These are phyloP conservation scores for Listronotus oregonensis DNA, from an alignment of 1,140 invertebrate genomes.

Conservation along the genomic window DNA sequence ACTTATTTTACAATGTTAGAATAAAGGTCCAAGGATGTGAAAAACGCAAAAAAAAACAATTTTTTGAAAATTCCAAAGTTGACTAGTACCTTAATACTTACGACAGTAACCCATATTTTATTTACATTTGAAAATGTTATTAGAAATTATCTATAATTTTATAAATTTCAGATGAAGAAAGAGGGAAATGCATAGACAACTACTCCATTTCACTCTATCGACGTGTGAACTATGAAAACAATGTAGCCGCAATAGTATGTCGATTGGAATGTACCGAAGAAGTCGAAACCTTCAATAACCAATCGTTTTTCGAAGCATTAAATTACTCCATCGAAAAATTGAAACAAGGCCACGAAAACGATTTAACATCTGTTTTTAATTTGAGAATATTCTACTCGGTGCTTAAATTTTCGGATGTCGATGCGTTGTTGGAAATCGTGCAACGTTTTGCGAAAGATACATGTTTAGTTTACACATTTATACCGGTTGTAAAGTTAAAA, in stretches of 20 bases:
- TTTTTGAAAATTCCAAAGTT: no score
- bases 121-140: no score
- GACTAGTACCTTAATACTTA: no score
- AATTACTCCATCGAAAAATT: constrained; percentile 76
- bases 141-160: constrained; percentile 10
- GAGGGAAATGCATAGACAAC: constrained; percentile 79
- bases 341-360: constrained; percentile 66
- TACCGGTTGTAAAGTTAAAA: constrained; percentile 78
- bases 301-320: constrained; percentile 69
- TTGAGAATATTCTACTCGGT: constrained; percentile 78
- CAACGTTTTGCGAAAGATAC: constrained; percentile 55
- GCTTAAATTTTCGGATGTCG: constrained; percentile 60
- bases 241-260: constrained; percentile 81
- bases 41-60: no score
- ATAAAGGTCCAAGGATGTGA: no score
- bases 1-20: no score
- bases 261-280: constrained; percentile 68
- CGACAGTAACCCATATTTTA: no score
- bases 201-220: constrained; percentile 80
- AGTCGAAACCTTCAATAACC: constrained; percentile 60
- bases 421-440: constrained; percentile 61
- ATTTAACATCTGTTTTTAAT: constrained; percentile 65
- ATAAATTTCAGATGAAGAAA: constrained; percentile 78
- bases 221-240: constrained; percentile 87
- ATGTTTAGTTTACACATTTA: constrained; percentile 70